A percentile compares a stretch with the other conserved stretches of the same genome.
Evolutionary conservation across 1,140 invertebrate species (phyloP).

Genomic region (Triops cancriformis): DNA sequence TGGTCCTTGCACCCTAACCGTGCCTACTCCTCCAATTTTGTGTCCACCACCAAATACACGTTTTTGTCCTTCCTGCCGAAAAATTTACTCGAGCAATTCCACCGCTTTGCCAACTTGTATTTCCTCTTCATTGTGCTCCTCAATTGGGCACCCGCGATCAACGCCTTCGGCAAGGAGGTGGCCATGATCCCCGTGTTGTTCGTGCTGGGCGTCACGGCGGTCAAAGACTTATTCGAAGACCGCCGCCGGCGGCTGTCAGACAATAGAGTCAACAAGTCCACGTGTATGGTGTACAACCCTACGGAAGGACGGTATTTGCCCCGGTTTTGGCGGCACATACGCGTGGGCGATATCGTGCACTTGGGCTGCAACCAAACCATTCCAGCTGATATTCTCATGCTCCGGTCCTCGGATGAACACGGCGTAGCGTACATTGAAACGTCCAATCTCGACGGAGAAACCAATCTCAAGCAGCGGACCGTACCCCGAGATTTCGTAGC

Average conservation of each 20-base stretch:
- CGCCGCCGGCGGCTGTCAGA: conserved; percentile 78
- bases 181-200: conserved; percentile 90
- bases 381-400: conserved; percentile 86
- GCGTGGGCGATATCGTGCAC: conserved; percentile 91
- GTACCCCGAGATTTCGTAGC: conserved; percentile 61
- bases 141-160: conserved; percentile 88
- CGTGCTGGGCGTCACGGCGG: conserved; percentile 89
- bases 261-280: conserved; percentile 85
- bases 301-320: conserved; percentile 73
- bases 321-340: conserved; percentile 79
- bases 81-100: conserved; percentile 96
- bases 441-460: conserved; percentile 96
- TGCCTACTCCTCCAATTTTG: conserved; percentile 62
- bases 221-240: conserved; percentile 97
- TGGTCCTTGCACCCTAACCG: conserved; percentile 62
- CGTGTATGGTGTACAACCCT: conserved; percentile 82
- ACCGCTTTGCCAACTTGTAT: conserved; percentile 94
- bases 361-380: conserved; percentile 93
- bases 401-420: conserved; percentile 81
- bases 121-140: conserved; percentile 94
- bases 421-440: conserved; percentile 96
- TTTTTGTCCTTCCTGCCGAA: conserved; percentile 88
- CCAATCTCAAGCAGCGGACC: conserved; percentile 94
- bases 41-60: conserved; percentile 94
- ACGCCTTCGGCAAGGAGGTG: conserved; percentile 93